phyloP scores from a whole-genome alignment of 1,140 invertebrate genomes.

The Drosophila micromelanica region DNA sequence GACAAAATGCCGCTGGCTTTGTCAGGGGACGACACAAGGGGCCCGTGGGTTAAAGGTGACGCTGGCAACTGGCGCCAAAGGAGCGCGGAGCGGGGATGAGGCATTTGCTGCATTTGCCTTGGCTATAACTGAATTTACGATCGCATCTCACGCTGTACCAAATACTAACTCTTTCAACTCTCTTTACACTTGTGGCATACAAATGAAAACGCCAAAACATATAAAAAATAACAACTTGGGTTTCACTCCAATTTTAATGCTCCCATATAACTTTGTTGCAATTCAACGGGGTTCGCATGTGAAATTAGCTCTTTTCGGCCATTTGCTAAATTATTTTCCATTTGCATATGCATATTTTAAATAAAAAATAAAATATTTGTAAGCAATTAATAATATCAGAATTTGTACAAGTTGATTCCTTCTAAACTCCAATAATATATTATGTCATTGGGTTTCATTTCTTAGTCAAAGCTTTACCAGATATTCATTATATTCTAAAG shows the following conservation, averaged over 20 bases:
- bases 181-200: neutral
- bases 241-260: neutral
- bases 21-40: neutral
- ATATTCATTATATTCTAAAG: no score
- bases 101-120: constrained; percentile 8
- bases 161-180: constrained; percentile 6
- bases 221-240: neutral
- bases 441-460: no score
- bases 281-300: neutral
- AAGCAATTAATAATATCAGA: neutral
- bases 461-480: no score
- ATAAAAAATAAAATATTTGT: no score
- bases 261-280: neutral
- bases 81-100: neutral
- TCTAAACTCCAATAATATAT: no score
- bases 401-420: neutral
- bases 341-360: no score
- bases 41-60: neutral
- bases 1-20: constrained; percentile 46
- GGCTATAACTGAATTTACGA: constrained; percentile 11
- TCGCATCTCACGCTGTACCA: constrained; percentile 7
- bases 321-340: no score
- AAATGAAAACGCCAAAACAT: neutral
- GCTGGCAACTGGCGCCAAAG: constrained; percentile 17
- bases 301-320: neutral